Conservation (phyloP, 2,888 invertebrate species). For the Acanthacorydalis orientalis region DNA sequence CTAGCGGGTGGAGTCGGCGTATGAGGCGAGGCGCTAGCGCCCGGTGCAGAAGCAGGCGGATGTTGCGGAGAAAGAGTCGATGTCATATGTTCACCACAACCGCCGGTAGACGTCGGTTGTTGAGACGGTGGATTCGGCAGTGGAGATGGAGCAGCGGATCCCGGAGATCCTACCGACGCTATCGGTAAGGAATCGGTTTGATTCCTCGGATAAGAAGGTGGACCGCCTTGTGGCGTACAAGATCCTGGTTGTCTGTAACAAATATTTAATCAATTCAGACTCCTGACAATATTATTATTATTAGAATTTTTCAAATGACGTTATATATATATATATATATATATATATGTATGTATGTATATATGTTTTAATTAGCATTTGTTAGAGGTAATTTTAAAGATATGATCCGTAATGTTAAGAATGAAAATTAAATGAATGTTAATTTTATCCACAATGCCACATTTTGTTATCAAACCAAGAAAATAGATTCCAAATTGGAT, state of each 20-base stretch:
- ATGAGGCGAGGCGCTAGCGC: conserved; percentile 12
- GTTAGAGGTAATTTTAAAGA: too few species aligned
- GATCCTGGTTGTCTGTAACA: conserved; percentile 22
- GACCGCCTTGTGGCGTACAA: conserved; percentile 40
- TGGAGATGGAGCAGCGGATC: conserved; percentile 51
- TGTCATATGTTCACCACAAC: conserved; percentile 43
- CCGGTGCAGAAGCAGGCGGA: conserved; percentile 26
- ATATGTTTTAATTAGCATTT: too few species aligned
- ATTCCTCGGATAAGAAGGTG: conserved; percentile 48
- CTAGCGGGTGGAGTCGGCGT: conserved; percentile 21
- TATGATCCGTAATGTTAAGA: too few species aligned
- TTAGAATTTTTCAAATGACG: background rate
- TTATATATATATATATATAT: too few species aligned
- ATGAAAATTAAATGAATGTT: too few species aligned
- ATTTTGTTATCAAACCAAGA: too few species aligned
- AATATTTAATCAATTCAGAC: background rate
- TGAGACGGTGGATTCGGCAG: conserved; percentile 54
- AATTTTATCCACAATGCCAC: too few species aligned
- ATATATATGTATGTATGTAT: too few species aligned
- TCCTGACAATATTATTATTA: background rate
- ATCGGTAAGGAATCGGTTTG: conserved; percentile 34
- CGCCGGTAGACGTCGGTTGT: conserved; percentile 36
- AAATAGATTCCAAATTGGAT: too few species aligned
- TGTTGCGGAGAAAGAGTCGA: conserved; percentile 57
- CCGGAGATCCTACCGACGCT: conserved; percentile 43